A percentile compares a stretch with the other conserved stretches of the same genome.
These are phyloP conservation scores for Drosophila trapezifrons DNA, from an alignment of 1,140 invertebrate species.

Conservation along the genomic window DNA sequence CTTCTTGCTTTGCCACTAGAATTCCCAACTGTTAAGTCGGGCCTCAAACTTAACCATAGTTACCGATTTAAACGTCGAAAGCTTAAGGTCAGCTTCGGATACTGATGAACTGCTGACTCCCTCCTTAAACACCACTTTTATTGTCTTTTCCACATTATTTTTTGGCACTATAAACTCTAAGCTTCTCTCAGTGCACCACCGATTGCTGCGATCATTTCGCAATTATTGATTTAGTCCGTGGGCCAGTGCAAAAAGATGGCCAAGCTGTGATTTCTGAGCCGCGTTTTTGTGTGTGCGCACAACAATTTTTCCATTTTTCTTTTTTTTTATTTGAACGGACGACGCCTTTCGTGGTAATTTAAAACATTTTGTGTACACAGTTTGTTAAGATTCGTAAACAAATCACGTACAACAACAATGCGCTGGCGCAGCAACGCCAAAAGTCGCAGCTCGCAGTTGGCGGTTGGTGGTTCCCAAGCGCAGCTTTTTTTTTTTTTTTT, in stretches of 20 bases:
- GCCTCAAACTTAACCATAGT: no score
- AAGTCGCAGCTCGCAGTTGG: constrained; percentile 13
- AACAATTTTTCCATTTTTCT: not conserved
- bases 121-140: no score
- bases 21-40: no score
- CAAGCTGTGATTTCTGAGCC: constrained; percentile 51
- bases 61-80: no score
- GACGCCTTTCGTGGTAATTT: constrained; percentile 73
- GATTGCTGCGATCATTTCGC: constrained; percentile 27
- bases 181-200: constrained; percentile 5
- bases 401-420: constrained; percentile 74
- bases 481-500: constrained; percentile 40
- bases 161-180: not conserved
- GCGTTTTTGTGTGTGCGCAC: constrained; percentile 42
- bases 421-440: constrained; percentile 26
- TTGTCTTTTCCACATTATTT: no score
- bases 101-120: no score
- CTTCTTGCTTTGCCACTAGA: no score
- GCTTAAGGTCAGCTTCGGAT: no score
- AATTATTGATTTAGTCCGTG: constrained; percentile 37
- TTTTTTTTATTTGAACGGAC: constrained; percentile 58
- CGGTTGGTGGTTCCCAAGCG: constrained; percentile 8
- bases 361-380: constrained; percentile 72
- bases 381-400: constrained; percentile 79
- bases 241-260: constrained; percentile 42